phyloP scores from a whole-genome alignment of 2,797 vertebrate genomes.

The Silurus aristotelis region DNA sequence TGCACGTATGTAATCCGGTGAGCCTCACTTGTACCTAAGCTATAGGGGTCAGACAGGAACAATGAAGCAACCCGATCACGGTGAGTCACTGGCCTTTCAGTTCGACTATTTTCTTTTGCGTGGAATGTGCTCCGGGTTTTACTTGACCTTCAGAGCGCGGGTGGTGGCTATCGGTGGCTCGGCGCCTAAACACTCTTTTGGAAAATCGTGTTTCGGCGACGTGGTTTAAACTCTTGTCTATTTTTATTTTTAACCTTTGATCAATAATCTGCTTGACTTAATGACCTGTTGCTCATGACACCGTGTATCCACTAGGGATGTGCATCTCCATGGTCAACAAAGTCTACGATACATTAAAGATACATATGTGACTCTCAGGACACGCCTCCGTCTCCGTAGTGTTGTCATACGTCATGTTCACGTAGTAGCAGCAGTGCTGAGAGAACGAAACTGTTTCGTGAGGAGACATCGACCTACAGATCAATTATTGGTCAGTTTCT shows the following conservation, averaged over 20 bases:
- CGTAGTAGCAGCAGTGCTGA: no score
- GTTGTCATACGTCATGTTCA: no score
- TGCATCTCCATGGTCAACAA: no score
- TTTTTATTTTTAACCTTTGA: background rate
- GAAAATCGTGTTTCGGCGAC: background rate
- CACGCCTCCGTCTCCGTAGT: no score
- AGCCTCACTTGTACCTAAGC: constrained; percentile 45
- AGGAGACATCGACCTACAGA: no score
- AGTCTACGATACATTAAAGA: no score
- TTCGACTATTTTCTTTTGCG: constrained; percentile 34
- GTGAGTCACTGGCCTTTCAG: constrained; percentile 48
- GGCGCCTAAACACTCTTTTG: background rate
- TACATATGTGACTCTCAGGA: no score
- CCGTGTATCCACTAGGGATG: background rate
- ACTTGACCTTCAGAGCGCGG: constrained; percentile 45
- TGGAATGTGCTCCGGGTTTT: constrained; percentile 34
- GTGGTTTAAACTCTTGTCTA: background rate
- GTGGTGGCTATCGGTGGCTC: constrained; percentile 29
- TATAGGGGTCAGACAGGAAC: constrained; percentile 48
- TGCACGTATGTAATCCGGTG: constrained; percentile 46
- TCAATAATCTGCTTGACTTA: background rate
- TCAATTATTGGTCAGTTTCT: no score
- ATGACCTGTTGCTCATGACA: background rate
- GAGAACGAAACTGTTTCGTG: no score
- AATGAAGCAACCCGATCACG: constrained; percentile 41